Evolutionary conservation across 2,113 vertebrate species (phyloP), one percentile per base, ranked within the genome.

Genomic region (Equus przewalskii): DNA sequence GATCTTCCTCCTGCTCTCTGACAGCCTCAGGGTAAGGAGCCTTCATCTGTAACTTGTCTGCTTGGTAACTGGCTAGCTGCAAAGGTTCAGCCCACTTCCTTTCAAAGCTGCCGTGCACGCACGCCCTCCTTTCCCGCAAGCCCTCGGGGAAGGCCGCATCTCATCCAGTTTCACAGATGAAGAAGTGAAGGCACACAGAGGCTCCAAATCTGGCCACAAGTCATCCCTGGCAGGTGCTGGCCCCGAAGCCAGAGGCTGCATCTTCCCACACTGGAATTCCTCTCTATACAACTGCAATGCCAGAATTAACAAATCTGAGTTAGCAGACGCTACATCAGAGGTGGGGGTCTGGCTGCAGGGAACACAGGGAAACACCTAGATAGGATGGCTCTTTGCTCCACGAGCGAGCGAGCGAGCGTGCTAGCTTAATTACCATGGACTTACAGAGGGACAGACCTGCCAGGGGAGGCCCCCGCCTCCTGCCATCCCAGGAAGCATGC

Each of bases 81-180:
- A 18, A 3, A 9, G 56, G 8, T 18, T 46, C 1, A 2, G 28
- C 54, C 14, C 54, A 19, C 56, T 41, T 10, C 10, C 21, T 7
- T 12, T 21, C 11, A 9, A 1, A 60, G 54, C 41, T 70, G 92
- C 41, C 6, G 1, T 0, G 9, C 4, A 5, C 11, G 6, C 10
- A 3, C n/a, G 0, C 3, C 1, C 0, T 9, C 14, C 28, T 3
- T 1, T 24, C 3, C 8, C 2, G 36, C 36, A 41, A 12, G 46
- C 24, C 49, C 65, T 24, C 6, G 0, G 15, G 6, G 18, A 15
- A 9, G 79, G 33, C 41, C 14, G 22, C 54, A 2, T 22, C 46
- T 56, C 56, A 0, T 0, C 54, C 64, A 46, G 2, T 26, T 6
- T 6, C 44, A 83, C 69, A 41, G 86, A n/a, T 2, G 22, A 28